Base-by-base conservation (phyloP, 1,140 invertebrate species). In the Trachelipus rathkii region DNA sequence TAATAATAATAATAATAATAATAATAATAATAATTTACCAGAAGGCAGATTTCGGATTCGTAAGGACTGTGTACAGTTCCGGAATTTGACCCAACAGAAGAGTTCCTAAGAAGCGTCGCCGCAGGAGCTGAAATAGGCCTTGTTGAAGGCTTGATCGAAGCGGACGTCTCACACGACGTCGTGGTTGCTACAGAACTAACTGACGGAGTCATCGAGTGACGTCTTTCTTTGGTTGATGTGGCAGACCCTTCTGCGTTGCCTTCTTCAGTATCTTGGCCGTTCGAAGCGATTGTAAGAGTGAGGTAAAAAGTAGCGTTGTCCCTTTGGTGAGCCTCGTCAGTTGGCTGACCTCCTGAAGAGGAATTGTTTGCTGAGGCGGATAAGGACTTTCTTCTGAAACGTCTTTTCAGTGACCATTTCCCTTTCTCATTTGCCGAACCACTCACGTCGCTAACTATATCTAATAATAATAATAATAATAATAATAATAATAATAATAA, bases 391-490 rank as follows among this genome's bases (percentile, higher is more conserved):
- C 79, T 44, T 24, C 74, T 50, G 46, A 79, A 78, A 53, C 70
- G 80, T 45, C 76, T 79, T 71, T 79, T 81, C 23, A 81, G 74
- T 6, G 78, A 81, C 81, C 81, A 81, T 44, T 81, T 79, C 73
- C 79, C 74, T 74, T 82, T 77, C 71, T 82, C 73, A 77, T 80
- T 44, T 77, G 76, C 66, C 53, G 80, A 67, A 72, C 79, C 73
- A 73, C 78, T 75, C 70, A 76, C n/a, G 74, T 81, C 70, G 77
- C 46, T 44, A 69, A 78, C 67, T 66, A 81, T 71, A 50, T 81
- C 79, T 82, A 74, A 69, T 66, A 15, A 75, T 11, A 44, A 53
- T 78, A 13, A 13, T 33, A 23, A 33, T n/a, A n/a, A n/a, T n/a
- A n/a, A n/a, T n/a, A n/a, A n/a, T n/a, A n/a, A n/a, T n/a, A n/a